Percentiles rank a stretch among this genome's conserved stretches.
Conservation (phyloP, 2,888 invertebrate genomes). For the Melikaiella ostensackeni region DNA sequence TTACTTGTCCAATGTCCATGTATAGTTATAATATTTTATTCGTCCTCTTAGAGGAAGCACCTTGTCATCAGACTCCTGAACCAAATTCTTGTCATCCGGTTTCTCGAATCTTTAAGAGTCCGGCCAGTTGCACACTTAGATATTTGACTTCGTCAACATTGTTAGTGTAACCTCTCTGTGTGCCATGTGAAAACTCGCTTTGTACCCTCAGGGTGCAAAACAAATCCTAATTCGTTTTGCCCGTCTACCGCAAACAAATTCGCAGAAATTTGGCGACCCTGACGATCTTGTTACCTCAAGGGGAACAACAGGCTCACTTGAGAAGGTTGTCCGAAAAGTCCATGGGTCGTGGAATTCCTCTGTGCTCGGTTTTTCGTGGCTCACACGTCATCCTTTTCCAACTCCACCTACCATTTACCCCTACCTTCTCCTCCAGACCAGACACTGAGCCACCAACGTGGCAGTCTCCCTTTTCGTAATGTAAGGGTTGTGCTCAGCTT, state of each 20-base stretch:
- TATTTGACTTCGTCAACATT: not conserved
- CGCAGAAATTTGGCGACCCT: constrained; percentile 50
- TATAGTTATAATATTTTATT: too few relatives aligned
- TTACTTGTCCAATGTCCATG: too few relatives aligned
- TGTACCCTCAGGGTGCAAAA: not conserved
- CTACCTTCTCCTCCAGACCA: constrained; percentile 47
- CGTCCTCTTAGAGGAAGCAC: too few relatives aligned
- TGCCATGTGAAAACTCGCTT: too few relatives aligned
- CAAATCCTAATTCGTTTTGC: constrained; percentile 10
- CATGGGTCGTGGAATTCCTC: constrained; percentile 59
- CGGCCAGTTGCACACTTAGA: too few relatives aligned
- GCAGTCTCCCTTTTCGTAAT: constrained; percentile 71
- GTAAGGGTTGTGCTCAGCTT: constrained; percentile 73
- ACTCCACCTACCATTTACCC: constrained; percentile 56
- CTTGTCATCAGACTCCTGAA: too few relatives aligned
- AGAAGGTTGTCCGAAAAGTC: constrained; percentile 44
- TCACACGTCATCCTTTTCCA: constrained; percentile 64
- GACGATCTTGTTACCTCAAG: constrained; percentile 51
- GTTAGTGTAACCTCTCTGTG: not conserved
- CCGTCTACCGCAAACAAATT: constrained; percentile 51
- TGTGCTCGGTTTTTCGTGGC: constrained; percentile 71
- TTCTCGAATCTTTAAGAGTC: too few relatives aligned
- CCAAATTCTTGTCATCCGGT: too few relatives aligned
- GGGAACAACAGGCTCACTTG: constrained; percentile 18
- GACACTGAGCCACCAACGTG: constrained; percentile 53